A percentile compares a stretch with the other conserved stretches of the same genome.
phyloP scores from a whole-genome alignment of 2,888 invertebrate genomes.

The Eremobia ochroleuca region DNA sequence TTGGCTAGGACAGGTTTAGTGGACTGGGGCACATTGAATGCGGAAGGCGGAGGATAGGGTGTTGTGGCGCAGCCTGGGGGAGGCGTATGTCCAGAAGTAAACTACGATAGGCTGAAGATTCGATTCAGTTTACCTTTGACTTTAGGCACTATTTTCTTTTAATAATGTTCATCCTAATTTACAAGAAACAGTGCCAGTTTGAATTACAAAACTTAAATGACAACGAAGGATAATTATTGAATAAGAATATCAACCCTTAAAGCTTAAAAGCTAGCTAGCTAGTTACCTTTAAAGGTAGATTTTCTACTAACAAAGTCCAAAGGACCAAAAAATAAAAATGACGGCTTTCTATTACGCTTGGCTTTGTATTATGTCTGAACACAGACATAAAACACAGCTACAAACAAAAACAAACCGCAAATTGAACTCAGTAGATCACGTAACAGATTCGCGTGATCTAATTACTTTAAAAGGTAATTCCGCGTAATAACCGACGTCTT shows the following conservation, averaged over 20 bases:
- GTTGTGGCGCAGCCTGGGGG: no score
- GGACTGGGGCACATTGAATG: no score
- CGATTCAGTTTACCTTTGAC: neutral
- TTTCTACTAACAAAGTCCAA: neutral
- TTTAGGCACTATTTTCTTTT: neutral
- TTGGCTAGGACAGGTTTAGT: neutral
- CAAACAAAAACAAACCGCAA: constrained; percentile 35
- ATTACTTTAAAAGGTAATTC: constrained; percentile 66
- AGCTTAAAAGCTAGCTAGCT: no score
- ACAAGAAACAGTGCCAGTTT: no score
- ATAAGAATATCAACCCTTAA: neutral
- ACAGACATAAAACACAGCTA: neutral
- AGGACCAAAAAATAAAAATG: neutral
- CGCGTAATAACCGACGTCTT: constrained; percentile 63
- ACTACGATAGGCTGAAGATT: no score
- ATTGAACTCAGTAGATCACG: constrained; percentile 52
- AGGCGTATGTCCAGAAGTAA: no score
- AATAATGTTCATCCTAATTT: neutral
- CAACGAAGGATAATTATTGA: neutral
- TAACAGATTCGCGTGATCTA: constrained; percentile 67
- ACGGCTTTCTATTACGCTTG: no score
- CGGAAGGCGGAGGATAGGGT: no score
- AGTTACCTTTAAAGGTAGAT: no score
- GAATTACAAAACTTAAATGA: neutral
- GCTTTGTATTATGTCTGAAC: no score